phyloP scores from a whole-genome alignment of 2,888 invertebrate species.

The Pyrochroa serraticornis region DNA sequence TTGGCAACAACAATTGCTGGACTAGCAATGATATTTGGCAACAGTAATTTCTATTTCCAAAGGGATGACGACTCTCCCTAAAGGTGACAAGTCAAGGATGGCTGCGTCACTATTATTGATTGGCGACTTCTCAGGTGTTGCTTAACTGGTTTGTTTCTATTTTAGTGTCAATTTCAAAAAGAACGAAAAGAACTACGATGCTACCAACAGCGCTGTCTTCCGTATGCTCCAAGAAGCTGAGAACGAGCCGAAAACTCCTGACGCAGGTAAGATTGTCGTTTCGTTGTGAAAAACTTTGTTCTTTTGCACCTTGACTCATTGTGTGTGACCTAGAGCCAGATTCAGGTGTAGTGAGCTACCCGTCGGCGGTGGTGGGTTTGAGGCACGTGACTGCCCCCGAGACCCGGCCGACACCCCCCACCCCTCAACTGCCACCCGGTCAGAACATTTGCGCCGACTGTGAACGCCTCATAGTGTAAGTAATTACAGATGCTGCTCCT shows the following conservation, averaged over 20 bases:
- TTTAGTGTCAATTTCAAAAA: constrained; percentile 94
- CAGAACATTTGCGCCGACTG: constrained; percentile 97
- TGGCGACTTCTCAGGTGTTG: background rate
- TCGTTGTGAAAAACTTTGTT: background rate
- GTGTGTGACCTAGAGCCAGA: constrained; percentile 49
- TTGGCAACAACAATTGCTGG: too few species aligned
- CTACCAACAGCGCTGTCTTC: constrained; percentile 87
- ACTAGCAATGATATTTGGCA: too few species aligned
- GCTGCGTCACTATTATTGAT: background rate
- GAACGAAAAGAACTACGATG: constrained; percentile 88
- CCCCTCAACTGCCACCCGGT: constrained; percentile 79
- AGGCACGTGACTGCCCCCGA: constrained; percentile 80
- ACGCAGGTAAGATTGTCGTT: constrained; percentile 64
- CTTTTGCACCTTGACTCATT: background rate
- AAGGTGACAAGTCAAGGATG: too few species aligned
- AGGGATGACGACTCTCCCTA: too few species aligned
- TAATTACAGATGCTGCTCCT: constrained; percentile 47
- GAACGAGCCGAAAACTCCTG: constrained; percentile 76
- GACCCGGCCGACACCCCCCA: constrained; percentile 65
- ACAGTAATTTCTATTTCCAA: too few species aligned
- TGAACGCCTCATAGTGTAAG: constrained; percentile 97
- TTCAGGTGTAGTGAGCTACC: constrained; percentile 59
- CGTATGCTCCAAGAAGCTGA: constrained; percentile 90
- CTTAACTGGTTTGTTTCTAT: constrained; percentile 20
- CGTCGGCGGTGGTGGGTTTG: constrained; percentile 63